A percentile compares a stretch with the other conserved stretches of the same genome.
These are phyloP conservation scores for Slavum lentiscoides DNA, from an alignment of 2,888 invertebrate species.

Conservation along the genomic window DNA sequence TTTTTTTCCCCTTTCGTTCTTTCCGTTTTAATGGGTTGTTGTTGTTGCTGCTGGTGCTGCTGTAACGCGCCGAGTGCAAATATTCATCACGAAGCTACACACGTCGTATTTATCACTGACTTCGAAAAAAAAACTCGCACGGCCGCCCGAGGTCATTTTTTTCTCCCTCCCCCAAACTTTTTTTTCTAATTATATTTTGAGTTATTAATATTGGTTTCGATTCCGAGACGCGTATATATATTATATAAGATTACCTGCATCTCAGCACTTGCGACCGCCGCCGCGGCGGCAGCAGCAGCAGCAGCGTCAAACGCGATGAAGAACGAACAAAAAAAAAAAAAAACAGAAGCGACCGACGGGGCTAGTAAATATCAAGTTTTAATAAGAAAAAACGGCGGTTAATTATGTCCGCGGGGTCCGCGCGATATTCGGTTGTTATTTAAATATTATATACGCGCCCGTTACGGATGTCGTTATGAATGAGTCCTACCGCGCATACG, in stretches of 20 bases:
- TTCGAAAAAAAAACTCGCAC: conserved; percentile 3
- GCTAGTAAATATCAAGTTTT: conserved; percentile 44
- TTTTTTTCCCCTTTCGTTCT: background rate
- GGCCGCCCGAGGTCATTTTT: conserved; percentile 21
- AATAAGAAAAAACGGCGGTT: conserved; percentile 44
- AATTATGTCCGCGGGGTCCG: conserved; percentile 40
- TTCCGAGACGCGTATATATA: background rate
- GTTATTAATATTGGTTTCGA: conserved; percentile 44
- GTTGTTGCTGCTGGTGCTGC: too few species aligned
- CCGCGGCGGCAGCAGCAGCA: conserved; percentile 1
- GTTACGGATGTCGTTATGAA: conserved; percentile 23
- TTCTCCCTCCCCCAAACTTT: too few species aligned
- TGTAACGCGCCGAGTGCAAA: conserved; percentile 47
- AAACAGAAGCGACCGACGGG: conserved; percentile 50
- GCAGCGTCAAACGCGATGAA: conserved; percentile 31
- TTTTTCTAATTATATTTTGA: conserved; percentile 51
- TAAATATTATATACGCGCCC: conserved; percentile 12
- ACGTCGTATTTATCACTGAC: conserved; percentile 43
- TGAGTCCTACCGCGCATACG: conserved; percentile 46
- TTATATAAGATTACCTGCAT: too few species aligned
- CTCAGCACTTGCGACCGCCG: too few species aligned
- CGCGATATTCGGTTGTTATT: conserved; percentile 22
- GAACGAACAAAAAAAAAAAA: conserved; percentile 1
- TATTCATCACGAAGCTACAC: conserved; percentile 11
- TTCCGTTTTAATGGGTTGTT: conserved; percentile 14